A percentile compares a stretch with the other conserved stretches of the same genome.
phyloP scores from a whole-genome alignment of 1,140 invertebrate species.

The Pogonomyrmex californicus region DNA sequence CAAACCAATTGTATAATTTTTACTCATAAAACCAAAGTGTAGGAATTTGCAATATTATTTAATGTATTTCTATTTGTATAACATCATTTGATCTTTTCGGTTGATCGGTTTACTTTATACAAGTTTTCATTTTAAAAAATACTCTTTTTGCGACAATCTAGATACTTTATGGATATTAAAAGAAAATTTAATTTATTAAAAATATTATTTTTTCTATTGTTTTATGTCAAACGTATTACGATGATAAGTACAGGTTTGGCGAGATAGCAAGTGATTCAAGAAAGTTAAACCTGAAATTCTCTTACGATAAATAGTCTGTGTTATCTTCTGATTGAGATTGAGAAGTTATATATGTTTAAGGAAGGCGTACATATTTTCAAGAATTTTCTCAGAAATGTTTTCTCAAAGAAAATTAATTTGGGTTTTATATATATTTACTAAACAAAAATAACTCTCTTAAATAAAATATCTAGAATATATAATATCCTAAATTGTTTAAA shows the following conservation, averaged over 20 bases:
- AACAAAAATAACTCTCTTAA: neutral
- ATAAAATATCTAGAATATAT: constrained; percentile 4
- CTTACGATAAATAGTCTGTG: neutral
- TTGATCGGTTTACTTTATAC: neutral
- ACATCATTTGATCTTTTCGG: neutral
- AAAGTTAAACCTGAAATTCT: neutral
- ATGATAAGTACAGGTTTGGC: neutral
- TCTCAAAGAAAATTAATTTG: neutral
- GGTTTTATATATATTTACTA: neutral
- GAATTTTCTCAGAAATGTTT: neutral
- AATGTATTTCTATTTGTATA: too few species aligned
- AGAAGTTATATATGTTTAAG: neutral
- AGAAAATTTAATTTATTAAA: neutral
- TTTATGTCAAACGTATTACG: neutral
- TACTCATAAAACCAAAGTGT: neutral
- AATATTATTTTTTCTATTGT: neutral
- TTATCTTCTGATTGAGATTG: neutral
- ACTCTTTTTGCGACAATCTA: neutral
- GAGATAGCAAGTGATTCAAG: neutral
- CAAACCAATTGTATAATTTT: neutral
- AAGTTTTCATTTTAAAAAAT: neutral
- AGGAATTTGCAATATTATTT: neutral
- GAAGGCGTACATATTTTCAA: neutral
- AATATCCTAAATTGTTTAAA: neutral
- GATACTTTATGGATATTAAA: neutral